These are phyloP conservation scores for Pseudomugil gertrudae DNA, from an alignment of 2,797 vertebrate species.

Conservation along the genomic window DNA sequence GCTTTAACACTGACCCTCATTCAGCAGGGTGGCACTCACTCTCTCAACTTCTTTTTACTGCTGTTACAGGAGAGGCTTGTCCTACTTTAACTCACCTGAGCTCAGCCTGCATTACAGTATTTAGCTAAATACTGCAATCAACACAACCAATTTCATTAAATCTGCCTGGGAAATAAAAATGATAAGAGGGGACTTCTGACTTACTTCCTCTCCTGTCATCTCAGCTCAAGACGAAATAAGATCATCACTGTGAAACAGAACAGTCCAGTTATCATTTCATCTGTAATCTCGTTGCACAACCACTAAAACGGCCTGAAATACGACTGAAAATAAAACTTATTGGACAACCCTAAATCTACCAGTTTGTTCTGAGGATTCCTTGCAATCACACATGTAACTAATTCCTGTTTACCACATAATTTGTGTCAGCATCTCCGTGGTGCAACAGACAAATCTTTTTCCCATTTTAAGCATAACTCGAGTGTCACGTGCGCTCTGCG, in stretches of 20 bases:
- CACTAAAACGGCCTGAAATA: background rate
- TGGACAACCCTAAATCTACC: background rate
- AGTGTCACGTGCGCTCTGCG: too few species aligned
- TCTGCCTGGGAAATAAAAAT: background rate
- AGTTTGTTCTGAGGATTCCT: background rate
- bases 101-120: too few species aligned
- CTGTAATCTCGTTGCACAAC: background rate
- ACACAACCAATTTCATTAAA: background rate
- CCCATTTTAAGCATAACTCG: background rate
- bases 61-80: constrained; percentile 37
- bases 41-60: constrained; percentile 34
- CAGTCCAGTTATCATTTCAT: background rate
- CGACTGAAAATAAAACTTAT: background rate
- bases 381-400: constrained; percentile 3
- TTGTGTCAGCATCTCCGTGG: background rate
- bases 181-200: too few species aligned
- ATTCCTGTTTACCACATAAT: constrained; percentile 6
- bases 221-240: background rate
- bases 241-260: background rate
- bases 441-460: background rate
- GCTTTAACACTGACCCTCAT: constrained; percentile 64
- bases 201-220: background rate
- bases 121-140: background rate
- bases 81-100: constrained; percentile 44
- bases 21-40: constrained; percentile 42